phyloP scores from a whole-genome alignment of 2,113 vertebrate species.

The Rhynchopsitta pachyrhyncha region DNA sequence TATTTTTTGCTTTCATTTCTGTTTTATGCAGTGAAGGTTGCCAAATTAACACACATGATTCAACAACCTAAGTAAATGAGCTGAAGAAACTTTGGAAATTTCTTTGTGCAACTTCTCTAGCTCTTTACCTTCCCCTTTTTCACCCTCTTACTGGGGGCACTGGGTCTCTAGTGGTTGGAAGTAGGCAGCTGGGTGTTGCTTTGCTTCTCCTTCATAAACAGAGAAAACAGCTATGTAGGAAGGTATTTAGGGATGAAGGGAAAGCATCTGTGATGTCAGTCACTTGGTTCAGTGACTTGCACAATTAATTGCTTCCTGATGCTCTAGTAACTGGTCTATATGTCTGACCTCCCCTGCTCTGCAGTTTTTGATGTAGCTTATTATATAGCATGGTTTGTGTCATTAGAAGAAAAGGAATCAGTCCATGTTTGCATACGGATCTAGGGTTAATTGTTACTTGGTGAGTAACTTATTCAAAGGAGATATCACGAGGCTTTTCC shows the following conservation, averaged over 20 bases:
- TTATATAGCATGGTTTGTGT: neutral
- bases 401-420: neutral
- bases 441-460: neutral
- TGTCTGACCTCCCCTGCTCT: neutral
- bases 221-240: neutral
- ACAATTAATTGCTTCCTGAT: neutral
- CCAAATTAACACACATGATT: neutral
- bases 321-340: neutral
- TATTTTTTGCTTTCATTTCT: neutral
- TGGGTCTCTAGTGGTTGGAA: neutral
- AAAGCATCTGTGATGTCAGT: accelerated
- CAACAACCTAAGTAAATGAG: neutral
- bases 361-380: neutral
- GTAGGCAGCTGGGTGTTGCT: neutral
- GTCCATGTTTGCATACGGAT: neutral
- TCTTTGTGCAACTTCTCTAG: neutral
- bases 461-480: neutral
- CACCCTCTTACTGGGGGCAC: neutral
- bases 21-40: accelerated
- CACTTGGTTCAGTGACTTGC: neutral
- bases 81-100: neutral
- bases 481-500: neutral
- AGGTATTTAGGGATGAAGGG: neutral
- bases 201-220: neutral
- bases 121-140: neutral